A percentile compares a stretch with the other conserved stretches of the same genome.
Evolutionary conservation across 2,113 vertebrate species (phyloP).

Genomic region (Pseudopipra pipra): DNA sequence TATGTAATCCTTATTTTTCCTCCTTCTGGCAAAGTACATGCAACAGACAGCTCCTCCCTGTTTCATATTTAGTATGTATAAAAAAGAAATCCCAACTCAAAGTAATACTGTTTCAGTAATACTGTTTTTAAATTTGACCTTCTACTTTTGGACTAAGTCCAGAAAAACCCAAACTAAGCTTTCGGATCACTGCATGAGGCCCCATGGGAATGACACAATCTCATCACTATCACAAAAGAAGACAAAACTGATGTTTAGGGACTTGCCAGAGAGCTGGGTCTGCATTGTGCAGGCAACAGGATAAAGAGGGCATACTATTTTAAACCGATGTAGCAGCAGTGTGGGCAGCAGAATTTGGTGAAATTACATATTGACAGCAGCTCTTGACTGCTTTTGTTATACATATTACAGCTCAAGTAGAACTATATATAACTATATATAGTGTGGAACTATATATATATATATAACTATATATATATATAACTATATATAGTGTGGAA

Average conservation of each 20-base stretch:
- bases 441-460: neutral
- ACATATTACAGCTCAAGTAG: neutral
- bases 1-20: neutral
- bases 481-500: neutral
- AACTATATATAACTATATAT: neutral
- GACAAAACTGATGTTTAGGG: neutral
- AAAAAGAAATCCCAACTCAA: neutral
- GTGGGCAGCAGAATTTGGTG: neutral
- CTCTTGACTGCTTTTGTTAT: neutral
- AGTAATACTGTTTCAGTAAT: neutral
- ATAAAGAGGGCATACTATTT: slow-evolving; percentile 28
- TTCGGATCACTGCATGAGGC: neutral
- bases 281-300: neutral
- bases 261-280: neutral
- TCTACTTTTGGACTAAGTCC: neutral
- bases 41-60: neutral
- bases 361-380: neutral
- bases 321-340: neutral
- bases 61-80: neutral
- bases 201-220: neutral
- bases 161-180: neutral
- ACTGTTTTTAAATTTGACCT: neutral
- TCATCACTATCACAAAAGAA: neutral
- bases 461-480: no score
- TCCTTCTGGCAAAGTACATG: neutral